Evolutionary conservation across 2,797 vertebrate genomes (phyloP).

Genomic region (Mallotus villosus): DNA sequence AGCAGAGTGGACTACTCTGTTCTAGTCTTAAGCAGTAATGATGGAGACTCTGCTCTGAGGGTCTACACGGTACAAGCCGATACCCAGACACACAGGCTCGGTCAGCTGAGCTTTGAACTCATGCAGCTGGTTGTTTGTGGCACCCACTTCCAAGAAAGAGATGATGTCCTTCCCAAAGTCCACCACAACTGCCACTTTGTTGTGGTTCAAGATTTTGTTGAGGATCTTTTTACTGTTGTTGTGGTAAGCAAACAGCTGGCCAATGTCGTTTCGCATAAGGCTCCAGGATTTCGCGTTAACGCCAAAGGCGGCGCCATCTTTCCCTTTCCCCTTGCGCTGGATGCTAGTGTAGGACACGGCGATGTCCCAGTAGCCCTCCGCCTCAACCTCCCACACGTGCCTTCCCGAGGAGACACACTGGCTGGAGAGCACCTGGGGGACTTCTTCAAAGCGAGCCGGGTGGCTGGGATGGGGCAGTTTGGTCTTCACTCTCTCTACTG

Average conservation of each 20-base stretch:
- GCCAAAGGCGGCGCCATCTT: constrained; percentile 39
- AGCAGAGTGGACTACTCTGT: no score
- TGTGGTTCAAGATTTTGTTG: constrained; percentile 5
- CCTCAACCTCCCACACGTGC: constrained; percentile 55
- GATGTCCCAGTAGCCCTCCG: constrained; percentile 58
- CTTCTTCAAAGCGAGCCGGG: constrained; percentile 38
- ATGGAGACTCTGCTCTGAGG: constrained; percentile 52
- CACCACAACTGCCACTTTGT: constrained; percentile 36
- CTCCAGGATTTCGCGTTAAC: constrained; percentile 51
- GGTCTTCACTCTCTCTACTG: constrained; percentile 37
- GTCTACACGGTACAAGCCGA: constrained; percentile 46
- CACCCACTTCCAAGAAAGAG: constrained; percentile 31
- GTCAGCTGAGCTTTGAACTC: constrained; percentile 49
- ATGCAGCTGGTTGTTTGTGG: constrained; percentile 10
- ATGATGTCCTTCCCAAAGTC: constrained; percentile 43
- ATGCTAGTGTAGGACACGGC: constrained; percentile 52
- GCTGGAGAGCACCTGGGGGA: constrained; percentile 54
- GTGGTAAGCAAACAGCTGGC: constrained; percentile 46
- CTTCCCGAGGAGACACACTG: constrained; percentile 47
- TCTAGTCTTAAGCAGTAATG: constrained; percentile 24
- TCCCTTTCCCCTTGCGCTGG: constrained; percentile 29
- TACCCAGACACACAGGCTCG: constrained; percentile 52
- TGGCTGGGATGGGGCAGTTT: constrained; percentile 27
- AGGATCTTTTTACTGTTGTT: constrained; percentile 18
- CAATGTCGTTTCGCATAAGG: constrained; percentile 32